These are phyloP conservation scores for Matsumurasca onukii DNA, from an alignment of 1,140 invertebrate genomes.

Conservation along the genomic window DNA sequence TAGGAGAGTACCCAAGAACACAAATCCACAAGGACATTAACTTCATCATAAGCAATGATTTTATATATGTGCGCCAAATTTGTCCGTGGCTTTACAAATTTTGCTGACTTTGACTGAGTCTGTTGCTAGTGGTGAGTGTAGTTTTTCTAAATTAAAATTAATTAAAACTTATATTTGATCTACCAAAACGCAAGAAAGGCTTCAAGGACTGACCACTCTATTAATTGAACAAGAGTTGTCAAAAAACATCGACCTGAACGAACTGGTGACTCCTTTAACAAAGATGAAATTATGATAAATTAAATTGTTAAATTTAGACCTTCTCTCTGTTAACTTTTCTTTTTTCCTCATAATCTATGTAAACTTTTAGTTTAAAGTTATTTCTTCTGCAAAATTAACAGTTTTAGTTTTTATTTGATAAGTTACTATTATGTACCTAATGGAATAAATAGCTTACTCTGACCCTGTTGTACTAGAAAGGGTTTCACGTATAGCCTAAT, in stretches of 20 bases:
- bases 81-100: neutral
- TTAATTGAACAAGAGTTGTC: neutral
- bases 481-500: no score
- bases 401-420: no score
- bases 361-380: no score
- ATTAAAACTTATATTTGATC: neutral
- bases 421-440: no score
- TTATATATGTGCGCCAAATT: neutral
- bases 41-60: no score
- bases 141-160: neutral
- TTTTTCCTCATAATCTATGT: no score
- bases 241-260: neutral
- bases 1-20: no score
- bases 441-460: no score
- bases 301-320: neutral
- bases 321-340: no score
- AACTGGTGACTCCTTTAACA: neutral
- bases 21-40: no score
- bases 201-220: neutral
- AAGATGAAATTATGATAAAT: neutral
- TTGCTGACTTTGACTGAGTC: neutral
- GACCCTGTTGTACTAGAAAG: no score
- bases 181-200: neutral
- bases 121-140: neutral
- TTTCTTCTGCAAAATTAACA: no score